A percentile compares a stretch with the other conserved stretches of the same genome.
phyloP scores from a whole-genome alignment of 2,797 vertebrate genomes.

The Glyptemys insculpta region DNA sequence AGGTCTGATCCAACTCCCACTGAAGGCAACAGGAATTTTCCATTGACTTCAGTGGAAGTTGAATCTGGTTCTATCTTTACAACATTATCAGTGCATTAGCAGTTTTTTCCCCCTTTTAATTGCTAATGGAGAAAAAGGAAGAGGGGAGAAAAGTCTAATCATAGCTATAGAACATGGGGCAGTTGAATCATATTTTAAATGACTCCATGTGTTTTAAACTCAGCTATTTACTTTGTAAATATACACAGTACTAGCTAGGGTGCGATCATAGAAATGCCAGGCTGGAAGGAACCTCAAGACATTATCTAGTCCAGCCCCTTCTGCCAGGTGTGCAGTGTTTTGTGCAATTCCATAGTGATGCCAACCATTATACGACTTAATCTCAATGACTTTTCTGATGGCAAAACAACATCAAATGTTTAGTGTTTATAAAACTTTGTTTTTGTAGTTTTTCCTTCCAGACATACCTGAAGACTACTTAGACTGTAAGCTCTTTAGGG shows the following conservation, averaged over 20 bases:
- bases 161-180: neutral
- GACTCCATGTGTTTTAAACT: constrained; percentile 37
- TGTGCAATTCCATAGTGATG: neutral
- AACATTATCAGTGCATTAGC: neutral
- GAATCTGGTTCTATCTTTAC: neutral
- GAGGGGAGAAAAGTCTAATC: neutral
- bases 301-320: too few relatives aligned
- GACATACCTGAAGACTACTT: neutral
- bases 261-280: too few relatives aligned
- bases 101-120: neutral
- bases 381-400: neutral
- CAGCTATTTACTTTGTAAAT: constrained; percentile 23
- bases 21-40: neutral
- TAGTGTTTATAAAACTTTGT: neutral
- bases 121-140: neutral
- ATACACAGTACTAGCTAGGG: neutral
- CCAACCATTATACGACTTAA: neutral
- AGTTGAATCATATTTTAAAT: constrained; percentile 39
- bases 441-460: neutral
- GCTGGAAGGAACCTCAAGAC: too few relatives aligned
- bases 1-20: neutral
- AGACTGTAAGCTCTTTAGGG: neutral
- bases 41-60: neutral
- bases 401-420: neutral
- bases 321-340: neutral